phyloP scores from a whole-genome alignment of 2,113 vertebrate genomes.

The Centrocercus urophasianus region DNA sequence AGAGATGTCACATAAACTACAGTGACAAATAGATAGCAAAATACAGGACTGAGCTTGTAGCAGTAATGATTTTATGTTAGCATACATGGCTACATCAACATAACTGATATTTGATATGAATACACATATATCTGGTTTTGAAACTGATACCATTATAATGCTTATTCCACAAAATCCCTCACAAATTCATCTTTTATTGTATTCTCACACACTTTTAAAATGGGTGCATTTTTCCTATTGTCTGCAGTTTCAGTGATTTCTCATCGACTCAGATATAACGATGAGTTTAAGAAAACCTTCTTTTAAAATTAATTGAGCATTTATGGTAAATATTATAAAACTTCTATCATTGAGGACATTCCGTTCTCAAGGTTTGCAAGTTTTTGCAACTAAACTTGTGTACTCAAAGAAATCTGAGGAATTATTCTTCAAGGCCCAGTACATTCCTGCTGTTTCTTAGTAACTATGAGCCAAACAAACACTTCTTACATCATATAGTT shows the following conservation, averaged over 20 bases:
- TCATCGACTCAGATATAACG: not conserved
- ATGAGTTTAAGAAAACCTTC: not conserved
- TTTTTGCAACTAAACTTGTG: not conserved
- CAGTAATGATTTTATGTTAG: not conserved
- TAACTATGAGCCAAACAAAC: not conserved
- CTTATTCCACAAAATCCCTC: not conserved
- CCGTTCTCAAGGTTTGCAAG: not conserved
- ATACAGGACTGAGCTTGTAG: not conserved
- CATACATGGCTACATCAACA: not conserved
- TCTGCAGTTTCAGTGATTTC: not conserved
- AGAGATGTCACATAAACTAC: constrained; percentile 30
- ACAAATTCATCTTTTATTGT: not conserved
- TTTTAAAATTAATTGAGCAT: constrained; percentile 8
- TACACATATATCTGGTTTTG: not conserved
- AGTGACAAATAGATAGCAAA: not conserved
- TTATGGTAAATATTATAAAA: not conserved
- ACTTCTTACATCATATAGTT: not conserved
- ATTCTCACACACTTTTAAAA: not conserved
- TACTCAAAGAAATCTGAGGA: not conserved
- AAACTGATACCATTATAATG: not conserved
- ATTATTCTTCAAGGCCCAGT: not conserved
- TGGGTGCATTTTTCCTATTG: not conserved
- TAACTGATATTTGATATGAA: not conserved
- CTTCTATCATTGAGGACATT: not conserved
- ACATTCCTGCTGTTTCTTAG: not conserved